phyloP scores from a whole-genome alignment of 2,113 vertebrate genomes.

The Onychostruthus taczanowskii region DNA sequence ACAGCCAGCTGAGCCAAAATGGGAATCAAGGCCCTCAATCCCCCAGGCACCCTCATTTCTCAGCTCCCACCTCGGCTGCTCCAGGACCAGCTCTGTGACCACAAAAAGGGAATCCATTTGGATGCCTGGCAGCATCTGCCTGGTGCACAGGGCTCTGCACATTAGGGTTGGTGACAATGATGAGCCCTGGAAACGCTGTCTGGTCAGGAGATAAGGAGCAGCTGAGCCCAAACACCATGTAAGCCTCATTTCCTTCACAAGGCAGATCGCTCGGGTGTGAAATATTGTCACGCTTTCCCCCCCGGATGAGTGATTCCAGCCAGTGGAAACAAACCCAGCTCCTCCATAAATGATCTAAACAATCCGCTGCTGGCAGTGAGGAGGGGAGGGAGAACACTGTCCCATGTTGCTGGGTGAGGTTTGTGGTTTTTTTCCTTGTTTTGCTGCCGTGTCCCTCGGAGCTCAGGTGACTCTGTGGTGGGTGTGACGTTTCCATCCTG shows the following conservation, averaged over 20 bases:
- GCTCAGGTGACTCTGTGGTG: neutral
- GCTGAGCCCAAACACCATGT: neutral
- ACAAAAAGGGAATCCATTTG: accelerated
- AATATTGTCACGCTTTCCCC: neutral
- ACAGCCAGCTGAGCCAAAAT: neutral
- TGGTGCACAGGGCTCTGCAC: neutral
- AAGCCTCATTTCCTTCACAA: neutral
- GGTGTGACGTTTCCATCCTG: accelerated
- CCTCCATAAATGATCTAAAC: neutral
- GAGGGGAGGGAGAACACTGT: neutral
- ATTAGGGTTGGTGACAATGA: neutral
- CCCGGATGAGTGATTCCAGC: neutral
- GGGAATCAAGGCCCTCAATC: accelerated
- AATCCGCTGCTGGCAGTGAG: neutral
- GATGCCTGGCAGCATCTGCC: neutral
- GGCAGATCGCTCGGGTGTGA: neutral
- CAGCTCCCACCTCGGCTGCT: neutral
- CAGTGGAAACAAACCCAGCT: neutral
- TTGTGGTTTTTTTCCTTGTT: neutral
- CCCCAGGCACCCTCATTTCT: neutral
- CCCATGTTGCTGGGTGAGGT: neutral
- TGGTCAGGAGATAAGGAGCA: neutral
- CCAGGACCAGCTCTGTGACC: neutral
- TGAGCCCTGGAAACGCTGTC: neutral
- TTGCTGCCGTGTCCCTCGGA: neutral